Conservation (phyloP, 2,113 vertebrate species). For the Chroicocephalus ridibundus region DNA sequence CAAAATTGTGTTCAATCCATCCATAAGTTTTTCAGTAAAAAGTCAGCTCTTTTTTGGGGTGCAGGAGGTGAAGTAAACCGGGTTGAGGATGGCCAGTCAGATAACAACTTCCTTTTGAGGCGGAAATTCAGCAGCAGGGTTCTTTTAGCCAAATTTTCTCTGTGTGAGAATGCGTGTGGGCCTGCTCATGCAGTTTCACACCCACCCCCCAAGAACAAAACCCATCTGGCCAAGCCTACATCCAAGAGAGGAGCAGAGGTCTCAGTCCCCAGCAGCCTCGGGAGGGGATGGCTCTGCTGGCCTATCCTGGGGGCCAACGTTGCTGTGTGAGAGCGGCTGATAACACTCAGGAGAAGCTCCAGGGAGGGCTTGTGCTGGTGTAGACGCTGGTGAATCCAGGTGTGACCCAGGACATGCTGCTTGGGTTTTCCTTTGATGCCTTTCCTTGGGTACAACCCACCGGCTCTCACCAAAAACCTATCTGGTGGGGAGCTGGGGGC, state of each 20-base stretch:
- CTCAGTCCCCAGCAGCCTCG: not conserved
- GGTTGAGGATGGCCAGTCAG: not conserved
- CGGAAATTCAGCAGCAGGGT: not conserved
- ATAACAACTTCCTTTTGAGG: not conserved
- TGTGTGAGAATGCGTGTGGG: not conserved
- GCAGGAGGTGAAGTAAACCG: not conserved
- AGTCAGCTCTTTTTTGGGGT: not conserved
- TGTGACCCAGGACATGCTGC: rapidly evolving
- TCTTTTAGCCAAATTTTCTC: not conserved
- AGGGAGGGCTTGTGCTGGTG: not conserved
- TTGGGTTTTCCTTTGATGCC: not conserved
- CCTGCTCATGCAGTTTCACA: not conserved
- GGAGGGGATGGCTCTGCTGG: not conserved
- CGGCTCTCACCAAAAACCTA: not conserved
- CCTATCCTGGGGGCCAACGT: not conserved
- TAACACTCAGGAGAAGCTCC: rapidly evolving
- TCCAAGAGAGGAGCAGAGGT: not conserved
- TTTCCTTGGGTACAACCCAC: not conserved
- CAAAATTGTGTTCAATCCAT: not conserved
- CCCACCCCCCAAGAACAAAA: not conserved
- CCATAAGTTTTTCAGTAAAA: not conserved
- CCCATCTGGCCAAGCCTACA: not conserved
- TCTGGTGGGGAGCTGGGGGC: rapidly evolving
- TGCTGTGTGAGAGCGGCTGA: not conserved
- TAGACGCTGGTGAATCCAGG: not conserved